These are phyloP conservation scores for Thaleichthys pacificus DNA, from an alignment of 2,797 vertebrate species.

Conservation along the genomic window DNA sequence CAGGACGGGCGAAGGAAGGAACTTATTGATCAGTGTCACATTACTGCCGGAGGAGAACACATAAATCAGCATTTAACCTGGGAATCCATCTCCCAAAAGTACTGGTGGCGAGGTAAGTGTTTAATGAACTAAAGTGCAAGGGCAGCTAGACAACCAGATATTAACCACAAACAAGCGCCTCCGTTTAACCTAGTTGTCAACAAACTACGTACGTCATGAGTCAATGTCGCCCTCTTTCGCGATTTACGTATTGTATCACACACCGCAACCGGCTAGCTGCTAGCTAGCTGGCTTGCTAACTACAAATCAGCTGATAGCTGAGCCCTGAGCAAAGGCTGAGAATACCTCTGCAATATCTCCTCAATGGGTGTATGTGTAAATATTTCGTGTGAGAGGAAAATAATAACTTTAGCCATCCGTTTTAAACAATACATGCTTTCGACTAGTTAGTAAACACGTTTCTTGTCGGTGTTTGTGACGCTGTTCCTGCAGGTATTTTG, in stretches of 20 bases:
- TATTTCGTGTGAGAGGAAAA: too few relatives aligned
- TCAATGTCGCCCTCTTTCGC: neutral
- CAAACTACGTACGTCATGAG: too few relatives aligned
- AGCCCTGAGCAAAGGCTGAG: too few relatives aligned
- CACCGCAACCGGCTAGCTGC: neutral
- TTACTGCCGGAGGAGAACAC: slow-evolving; percentile 84
- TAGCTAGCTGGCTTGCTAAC: too few relatives aligned
- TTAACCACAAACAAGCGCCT: neutral
- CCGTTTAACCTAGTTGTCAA: neutral
- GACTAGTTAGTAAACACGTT: too few relatives aligned
- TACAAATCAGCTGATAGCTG: neutral
- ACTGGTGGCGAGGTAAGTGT: slow-evolving; percentile 95
- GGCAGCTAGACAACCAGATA: neutral
- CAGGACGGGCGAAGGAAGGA: slow-evolving; percentile 87
- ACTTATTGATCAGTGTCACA: slow-evolving; percentile 89
- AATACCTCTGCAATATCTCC: neutral
- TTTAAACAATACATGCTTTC: neutral
- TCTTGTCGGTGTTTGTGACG: neutral
- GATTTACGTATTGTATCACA: neutral
- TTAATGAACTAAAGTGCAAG: neutral
- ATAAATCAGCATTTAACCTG: slow-evolving; percentile 93
- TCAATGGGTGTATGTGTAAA: neutral
- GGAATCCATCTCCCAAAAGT: slow-evolving; percentile 89
- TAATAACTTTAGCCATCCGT: neutral
- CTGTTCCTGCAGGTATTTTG: slow-evolving; percentile 81